Conservation (phyloP, 2,888 invertebrate genomes). For the Nineta flava region DNA sequence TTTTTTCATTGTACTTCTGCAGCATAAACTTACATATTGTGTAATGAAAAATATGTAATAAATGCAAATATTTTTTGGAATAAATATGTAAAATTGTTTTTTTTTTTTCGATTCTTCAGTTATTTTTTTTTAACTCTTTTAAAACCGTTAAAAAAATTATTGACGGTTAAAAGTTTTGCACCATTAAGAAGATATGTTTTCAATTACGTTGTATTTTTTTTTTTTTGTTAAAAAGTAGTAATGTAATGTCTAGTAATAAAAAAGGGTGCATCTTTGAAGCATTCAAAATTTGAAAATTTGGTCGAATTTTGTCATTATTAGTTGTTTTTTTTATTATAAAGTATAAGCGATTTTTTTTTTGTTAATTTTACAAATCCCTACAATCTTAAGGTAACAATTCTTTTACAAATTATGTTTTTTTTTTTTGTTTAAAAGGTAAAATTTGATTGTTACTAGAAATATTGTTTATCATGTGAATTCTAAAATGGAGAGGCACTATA, state of each 20-base stretch:
- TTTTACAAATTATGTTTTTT: background rate
- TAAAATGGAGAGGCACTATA: constrained; percentile 8
- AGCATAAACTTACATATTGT: too few relatives aligned
- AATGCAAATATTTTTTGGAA: too few relatives aligned
- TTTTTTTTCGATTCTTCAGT: too few relatives aligned
- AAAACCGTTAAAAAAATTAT: too few relatives aligned
- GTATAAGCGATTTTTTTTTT: background rate
- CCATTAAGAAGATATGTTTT: too few relatives aligned
- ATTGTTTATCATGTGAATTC: constrained; percentile 1
- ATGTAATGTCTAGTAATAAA: too few relatives aligned
- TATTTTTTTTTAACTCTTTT: too few relatives aligned
- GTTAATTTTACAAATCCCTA: background rate
- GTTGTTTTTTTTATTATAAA: background rate
- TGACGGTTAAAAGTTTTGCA: too few relatives aligned
- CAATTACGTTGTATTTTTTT: too few relatives aligned
- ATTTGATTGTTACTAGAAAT: background rate
- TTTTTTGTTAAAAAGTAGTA: too few relatives aligned
- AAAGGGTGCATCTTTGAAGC: background rate
- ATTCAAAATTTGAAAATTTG: background rate
- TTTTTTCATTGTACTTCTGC: background rate
- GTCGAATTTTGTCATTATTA: background rate
- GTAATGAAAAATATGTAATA: too few relatives aligned
- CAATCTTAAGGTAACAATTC: background rate
- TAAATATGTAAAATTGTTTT: too few relatives aligned
- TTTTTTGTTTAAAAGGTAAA: background rate